Percentiles rank a stretch among this genome's conserved stretches.
These are phyloP conservation scores for Brachypalpus laphriformis DNA, from an alignment of 2,888 invertebrate genomes.

Conservation along the genomic window DNA sequence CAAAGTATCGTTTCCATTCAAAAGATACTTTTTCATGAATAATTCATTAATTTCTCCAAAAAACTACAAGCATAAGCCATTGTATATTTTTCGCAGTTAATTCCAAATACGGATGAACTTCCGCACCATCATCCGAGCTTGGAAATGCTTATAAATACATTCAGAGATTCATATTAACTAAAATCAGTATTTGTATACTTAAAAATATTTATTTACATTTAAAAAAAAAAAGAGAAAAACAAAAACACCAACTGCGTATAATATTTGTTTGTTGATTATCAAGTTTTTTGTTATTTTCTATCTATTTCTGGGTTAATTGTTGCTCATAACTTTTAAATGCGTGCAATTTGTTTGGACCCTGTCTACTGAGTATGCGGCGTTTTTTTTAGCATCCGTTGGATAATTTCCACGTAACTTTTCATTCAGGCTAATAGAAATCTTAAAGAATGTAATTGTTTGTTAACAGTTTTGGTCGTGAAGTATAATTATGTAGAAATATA, in stretches of 20 bases:
- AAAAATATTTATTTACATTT: neutral
- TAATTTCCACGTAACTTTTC: slow-evolving; percentile 19
- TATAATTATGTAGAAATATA: neutral
- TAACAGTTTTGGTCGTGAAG: neutral
- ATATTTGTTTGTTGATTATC: neutral
- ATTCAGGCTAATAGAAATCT: slow-evolving; percentile 9
- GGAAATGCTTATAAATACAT: neutral
- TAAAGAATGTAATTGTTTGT: neutral
- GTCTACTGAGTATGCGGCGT: neutral
- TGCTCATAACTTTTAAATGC: neutral
- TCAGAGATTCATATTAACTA: neutral
- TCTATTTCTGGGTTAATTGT: slow-evolving; percentile 24
- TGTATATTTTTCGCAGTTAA: slow-evolving; percentile 3
- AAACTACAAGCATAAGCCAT: neutral
- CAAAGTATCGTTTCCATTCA: neutral
- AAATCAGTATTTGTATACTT: neutral
- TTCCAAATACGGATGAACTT: slow-evolving; percentile 26
- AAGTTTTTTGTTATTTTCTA: neutral
- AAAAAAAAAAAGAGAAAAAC: neutral
- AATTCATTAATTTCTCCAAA: slow-evolving; percentile 26
- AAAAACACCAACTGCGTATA: neutral
- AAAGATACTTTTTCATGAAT: slow-evolving; percentile 4
- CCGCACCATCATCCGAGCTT: slow-evolving; percentile 6
- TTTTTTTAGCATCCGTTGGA: neutral
- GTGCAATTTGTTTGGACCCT: neutral